Percentiles rank a stretch among this genome's conserved stretches.
These are phyloP conservation scores for Diglossa brunneiventris DNA, from an alignment of 2,113 vertebrate species.

Conservation along the genomic window DNA sequence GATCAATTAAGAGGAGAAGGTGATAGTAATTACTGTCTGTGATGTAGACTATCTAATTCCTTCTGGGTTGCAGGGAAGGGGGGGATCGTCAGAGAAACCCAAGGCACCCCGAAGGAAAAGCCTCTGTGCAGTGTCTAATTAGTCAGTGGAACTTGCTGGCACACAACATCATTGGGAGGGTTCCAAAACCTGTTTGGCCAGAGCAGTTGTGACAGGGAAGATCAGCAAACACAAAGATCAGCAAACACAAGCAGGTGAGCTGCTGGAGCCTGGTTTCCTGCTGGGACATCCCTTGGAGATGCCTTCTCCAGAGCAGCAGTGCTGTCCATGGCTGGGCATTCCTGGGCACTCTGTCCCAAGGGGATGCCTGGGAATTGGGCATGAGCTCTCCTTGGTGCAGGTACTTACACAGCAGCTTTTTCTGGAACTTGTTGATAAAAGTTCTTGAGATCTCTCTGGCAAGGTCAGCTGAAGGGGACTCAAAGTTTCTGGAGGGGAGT, in stretches of 20 bases:
- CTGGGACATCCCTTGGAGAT: neutral
- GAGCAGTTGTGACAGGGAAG: neutral
- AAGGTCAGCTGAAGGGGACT: neutral
- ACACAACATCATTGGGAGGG: neutral
- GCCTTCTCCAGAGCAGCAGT: neutral
- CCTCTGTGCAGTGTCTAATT: slow-evolving; percentile 33
- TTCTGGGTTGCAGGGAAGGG: slow-evolving; percentile 16
- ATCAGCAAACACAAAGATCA: neutral
- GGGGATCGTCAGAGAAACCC: neutral
- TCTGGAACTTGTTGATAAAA: neutral
- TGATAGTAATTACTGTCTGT: slow-evolving; percentile 62
- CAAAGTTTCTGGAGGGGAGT: neutral
- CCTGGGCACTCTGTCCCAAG: neutral
- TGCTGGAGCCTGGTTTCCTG: neutral
- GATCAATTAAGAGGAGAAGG: slow-evolving; percentile 50
- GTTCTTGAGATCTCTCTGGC: neutral
- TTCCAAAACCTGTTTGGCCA: neutral
- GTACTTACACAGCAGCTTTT: neutral
- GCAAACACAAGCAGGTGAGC: neutral
- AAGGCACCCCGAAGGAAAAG: slow-evolving; percentile 4
- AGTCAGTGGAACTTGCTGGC: neutral
- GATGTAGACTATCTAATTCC: slow-evolving; percentile 27
- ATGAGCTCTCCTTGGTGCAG: neutral
- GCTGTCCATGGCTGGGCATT: neutral
- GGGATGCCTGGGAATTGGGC: neutral